Base-by-base conservation (phyloP, 2,888 invertebrate genomes). In the Odontothrips loti region DNA sequence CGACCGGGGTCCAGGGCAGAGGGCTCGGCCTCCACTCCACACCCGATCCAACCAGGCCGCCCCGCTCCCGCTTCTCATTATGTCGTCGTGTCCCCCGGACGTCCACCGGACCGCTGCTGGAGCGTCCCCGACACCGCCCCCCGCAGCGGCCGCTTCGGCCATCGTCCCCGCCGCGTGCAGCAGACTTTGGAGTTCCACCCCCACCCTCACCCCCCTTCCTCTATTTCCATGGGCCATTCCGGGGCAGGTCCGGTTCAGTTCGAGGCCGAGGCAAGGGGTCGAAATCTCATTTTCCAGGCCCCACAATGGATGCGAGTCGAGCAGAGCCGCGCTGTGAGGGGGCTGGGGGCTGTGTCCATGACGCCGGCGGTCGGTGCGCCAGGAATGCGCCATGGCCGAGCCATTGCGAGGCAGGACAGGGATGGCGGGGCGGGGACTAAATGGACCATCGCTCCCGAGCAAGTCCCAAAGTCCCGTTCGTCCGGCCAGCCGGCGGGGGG, bases 391-490 rank as follows among this genome's bases (percentile, higher is more conserved):
- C 58, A 17, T 0, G 58, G 6, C 58, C 17, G 17, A 15, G 11
- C 58, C 34, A 43, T 58, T n/a, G 68, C 68, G 23, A 11, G 68
- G 68, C 58, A 6, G 51, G 15, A 23, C 23, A 11, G 68, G 23
- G 68, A 3, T 9, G 23, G 68, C 68, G 27, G 27, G 12, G 23
- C 11, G 68, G 68, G 12, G 68, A 75, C 68, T 75, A 75, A 75
- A 75, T 75, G 68, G 68, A 75, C 68, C 68, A 27, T 75, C 68
- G 68, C 27, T 75, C 68, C 68, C 23, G 68, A 58, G 15, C 58
- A 17, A 43, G 34, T 43, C 34, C 34, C 34, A 43, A 43, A 43
- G 34, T 43, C 34, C 34, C 34, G 34, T 43, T 43, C 34, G 34
- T 43, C 34, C 34, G 34, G 34, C 3, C 34, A 6, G 34, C 3